Evolutionary conservation across 2,797 vertebrate genomes (phyloP), one percentile per base, ranked within the genome.

Genomic region (Syngnathus acus): DNA sequence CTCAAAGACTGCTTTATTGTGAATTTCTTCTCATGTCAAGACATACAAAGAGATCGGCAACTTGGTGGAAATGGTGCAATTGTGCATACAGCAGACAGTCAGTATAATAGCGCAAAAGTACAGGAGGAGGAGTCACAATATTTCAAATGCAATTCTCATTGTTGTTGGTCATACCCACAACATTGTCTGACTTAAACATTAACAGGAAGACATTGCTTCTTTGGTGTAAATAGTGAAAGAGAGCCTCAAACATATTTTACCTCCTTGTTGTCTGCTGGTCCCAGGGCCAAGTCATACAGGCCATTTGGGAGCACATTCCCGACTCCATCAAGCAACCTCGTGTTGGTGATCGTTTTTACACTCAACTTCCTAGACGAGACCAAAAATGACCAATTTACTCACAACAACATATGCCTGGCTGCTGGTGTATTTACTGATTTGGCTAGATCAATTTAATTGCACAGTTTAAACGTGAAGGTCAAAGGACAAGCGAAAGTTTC

Each of bases 241-340:
- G 14, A 37, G 32, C 38, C 38, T n/a, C 10, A 3, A 38, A 40
- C 7, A 42, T 19, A 5, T 4, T 4, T 51, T 45, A 45, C 88
- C 89, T 99, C 97, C 71, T 88, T 98, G 70, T 62, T 89, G 84
- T 99, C 94, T 0, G 92, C 85, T 0, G 97, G 95, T 3, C 97
- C 97, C 78, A 99, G 77, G 3, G 96, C 90, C 82, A 98, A 73
- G 71, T 99, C 97, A 0, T 99, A 98, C 2, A 99, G 86, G 4
- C 97, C 93, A 11, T 94, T 94, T 0, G 68, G 55, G 0, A 95
- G 91, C 0, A 94, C 92, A 55, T 94, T 98, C 11, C 97, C 95
- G 26, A 97, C 75, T 1, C 68, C 91, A 71, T 99, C 96, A 62
- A 98, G 70, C 60, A 95, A 93, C 67, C 84, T 88, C 32, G 86